phyloP scores from a whole-genome alignment of 2,888 invertebrate species.

The Alcis repandata region DNA sequence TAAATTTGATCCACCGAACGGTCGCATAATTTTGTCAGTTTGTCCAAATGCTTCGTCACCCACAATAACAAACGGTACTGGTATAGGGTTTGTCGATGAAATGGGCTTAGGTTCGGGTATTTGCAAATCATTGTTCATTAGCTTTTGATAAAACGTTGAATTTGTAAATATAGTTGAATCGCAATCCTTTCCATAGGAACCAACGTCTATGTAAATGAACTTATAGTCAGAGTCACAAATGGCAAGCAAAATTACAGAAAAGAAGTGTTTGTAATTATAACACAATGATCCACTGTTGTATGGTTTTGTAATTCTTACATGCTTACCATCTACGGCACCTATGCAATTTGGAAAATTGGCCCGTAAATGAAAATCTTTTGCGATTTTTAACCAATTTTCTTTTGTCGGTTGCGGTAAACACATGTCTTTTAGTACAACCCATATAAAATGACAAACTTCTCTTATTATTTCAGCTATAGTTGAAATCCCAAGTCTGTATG shows the following conservation, averaged over 20 bases:
- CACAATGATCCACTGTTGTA: too few relatives aligned
- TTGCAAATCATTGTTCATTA: conserved; percentile 35
- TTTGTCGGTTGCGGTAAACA: background rate
- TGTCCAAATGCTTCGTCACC: conserved; percentile 40
- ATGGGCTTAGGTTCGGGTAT: conserved; percentile 11
- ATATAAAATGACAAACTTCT: conserved; percentile 43
- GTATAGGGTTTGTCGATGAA: conserved; percentile 29
- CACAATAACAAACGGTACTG: conserved; percentile 37
- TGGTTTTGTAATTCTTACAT: too few relatives aligned
- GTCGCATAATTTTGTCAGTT: conserved; percentile 32
- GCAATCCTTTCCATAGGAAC: too few relatives aligned
- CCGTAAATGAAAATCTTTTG: conserved; percentile 14
- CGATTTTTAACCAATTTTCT: conserved; percentile 6
- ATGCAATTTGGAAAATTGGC: conserved; percentile 3
- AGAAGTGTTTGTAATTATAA: too few relatives aligned
- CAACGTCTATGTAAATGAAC: too few relatives aligned
- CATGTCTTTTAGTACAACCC: conserved; percentile 21
- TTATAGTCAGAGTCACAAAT: too few relatives aligned
- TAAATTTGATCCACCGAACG: conserved; percentile 4
- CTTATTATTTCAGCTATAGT: conserved; percentile 39
- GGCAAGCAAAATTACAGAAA: too few relatives aligned
- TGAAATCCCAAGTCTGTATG: conserved; percentile 42
- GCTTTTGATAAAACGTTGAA: conserved; percentile 26
- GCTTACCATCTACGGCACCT: too few relatives aligned
- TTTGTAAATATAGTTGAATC: too few relatives aligned